These are phyloP conservation scores for Pyxicephalus adspersus DNA, from an alignment of 2,113 vertebrate genomes.

Conservation along the genomic window DNA sequence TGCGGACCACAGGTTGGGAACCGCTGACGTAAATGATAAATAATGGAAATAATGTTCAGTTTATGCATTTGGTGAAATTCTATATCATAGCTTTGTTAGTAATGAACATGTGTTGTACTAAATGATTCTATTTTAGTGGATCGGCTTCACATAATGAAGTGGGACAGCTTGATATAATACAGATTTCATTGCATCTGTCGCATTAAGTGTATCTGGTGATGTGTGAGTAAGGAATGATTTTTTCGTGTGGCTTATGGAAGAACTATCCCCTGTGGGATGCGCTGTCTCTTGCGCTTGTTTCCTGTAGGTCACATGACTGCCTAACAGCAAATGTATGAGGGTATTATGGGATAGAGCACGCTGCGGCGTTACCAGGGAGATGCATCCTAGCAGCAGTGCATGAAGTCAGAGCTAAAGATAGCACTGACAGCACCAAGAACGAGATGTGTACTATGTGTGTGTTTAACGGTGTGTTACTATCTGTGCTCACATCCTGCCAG, in stretches of 20 bases:
- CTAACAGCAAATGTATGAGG: constrained; percentile 31
- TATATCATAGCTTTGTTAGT: not conserved
- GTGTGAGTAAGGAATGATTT: constrained; percentile 18
- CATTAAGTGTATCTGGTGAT: not conserved
- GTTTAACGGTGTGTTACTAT: constrained; percentile 20
- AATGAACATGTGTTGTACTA: not conserved
- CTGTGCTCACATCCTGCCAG: constrained; percentile 5
- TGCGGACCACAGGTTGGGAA: no score
- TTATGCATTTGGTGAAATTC: not conserved
- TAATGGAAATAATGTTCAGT: no score
- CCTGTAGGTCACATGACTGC: constrained; percentile 58
- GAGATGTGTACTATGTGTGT: constrained; percentile 4
- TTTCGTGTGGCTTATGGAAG: constrained; percentile 6
- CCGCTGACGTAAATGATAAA: no score
- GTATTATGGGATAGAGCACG: constrained; percentile 55
- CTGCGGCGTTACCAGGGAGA: constrained; percentile 58
- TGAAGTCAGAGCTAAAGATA: constrained; percentile 65
- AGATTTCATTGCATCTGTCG: not conserved
- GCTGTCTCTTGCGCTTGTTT: constrained; percentile 42
- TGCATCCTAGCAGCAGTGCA: constrained; percentile 57
- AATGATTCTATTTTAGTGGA: no score
- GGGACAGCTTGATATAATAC: not conserved
- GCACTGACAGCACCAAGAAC: constrained; percentile 58
- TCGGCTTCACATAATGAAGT: not conserved
- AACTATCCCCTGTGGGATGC: constrained; percentile 20